Conservation (phyloP, 2,797 vertebrate species). For the Neosilurus hyrtlii region DNA sequence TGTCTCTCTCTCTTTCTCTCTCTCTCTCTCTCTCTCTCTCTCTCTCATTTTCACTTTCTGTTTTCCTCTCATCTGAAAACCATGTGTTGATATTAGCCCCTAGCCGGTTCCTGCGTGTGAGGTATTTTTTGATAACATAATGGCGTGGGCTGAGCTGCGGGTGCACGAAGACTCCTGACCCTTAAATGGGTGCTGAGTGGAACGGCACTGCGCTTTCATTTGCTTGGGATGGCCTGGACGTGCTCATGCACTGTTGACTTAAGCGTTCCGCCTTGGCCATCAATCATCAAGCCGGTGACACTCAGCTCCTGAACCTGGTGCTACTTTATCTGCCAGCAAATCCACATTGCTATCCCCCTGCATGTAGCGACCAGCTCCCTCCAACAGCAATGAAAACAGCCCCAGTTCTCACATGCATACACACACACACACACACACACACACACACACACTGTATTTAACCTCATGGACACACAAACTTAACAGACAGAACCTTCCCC, state of each 20-base stretch:
- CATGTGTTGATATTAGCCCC: conserved; percentile 37
- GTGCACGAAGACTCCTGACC: conserved; percentile 71
- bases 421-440: conserved; percentile 28
- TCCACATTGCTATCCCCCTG: conserved; percentile 50
- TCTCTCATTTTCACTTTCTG: conserved; percentile 7
- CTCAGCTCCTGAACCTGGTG: conserved; percentile 63
- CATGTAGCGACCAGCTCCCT: conserved; percentile 68
- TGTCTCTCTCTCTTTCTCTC: conserved; percentile 22
- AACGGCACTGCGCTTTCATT: conserved; percentile 51
- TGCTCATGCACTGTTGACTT: conserved; percentile 79
- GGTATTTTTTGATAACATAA: conserved; percentile 71
- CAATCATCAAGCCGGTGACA: conserved; percentile 75
- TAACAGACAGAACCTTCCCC: conserved; percentile 19
- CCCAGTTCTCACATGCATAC: conserved; percentile 36
- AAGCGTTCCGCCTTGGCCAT: conserved; percentile 76
- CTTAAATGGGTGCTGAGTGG: conserved; percentile 73
- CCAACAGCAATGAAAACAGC: conserved; percentile 55
- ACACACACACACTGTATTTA: conserved; percentile 38
- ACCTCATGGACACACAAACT: conserved; percentile 34
- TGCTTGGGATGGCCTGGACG: conserved; percentile 65
- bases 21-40: not conserved
- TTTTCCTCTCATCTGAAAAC: conserved; percentile 36
- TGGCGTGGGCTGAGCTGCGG: conserved; percentile 61
- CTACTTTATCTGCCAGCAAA: conserved; percentile 69
- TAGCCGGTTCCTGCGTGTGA: conserved; percentile 39